These are phyloP conservation scores for Esox masquinongy DNA, from an alignment of 2,797 vertebrate genomes.

Conservation along the genomic window DNA sequence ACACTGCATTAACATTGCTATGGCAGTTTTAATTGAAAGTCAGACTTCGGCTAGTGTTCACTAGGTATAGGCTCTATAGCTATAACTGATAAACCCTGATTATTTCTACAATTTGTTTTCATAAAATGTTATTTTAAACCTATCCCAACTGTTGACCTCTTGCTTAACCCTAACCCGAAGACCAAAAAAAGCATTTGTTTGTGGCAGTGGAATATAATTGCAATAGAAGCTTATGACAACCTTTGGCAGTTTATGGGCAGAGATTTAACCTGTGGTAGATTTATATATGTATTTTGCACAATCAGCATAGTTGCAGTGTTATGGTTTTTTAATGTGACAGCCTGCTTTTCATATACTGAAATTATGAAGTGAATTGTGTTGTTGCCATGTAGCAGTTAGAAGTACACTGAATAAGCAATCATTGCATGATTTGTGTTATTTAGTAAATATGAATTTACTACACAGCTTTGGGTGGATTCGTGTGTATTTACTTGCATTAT, in stretches of 20 bases:
- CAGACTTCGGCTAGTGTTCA: no score
- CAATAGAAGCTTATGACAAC: no score
- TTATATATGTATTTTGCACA: constrained; percentile 42
- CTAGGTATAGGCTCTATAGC: no score
- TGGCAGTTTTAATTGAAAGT: no score
- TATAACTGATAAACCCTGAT: no score
- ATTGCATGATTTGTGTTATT: constrained; percentile 64
- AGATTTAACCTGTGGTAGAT: constrained; percentile 27
- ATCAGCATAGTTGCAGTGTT: constrained; percentile 55
- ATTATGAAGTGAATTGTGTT: constrained; percentile 34
- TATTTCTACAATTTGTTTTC: no score
- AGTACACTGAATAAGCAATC: constrained; percentile 51
- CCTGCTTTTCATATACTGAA: constrained; percentile 42
- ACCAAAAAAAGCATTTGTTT: no score
- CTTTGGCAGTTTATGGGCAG: neutral
- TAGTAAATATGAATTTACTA: constrained; percentile 53
- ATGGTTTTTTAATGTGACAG: constrained; percentile 40
- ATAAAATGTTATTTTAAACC: no score
- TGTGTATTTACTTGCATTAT: constrained; percentile 43
- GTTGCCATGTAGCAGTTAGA: constrained; percentile 50
- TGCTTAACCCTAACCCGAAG: no score
- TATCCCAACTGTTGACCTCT: no score
- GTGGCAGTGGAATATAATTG: no score
- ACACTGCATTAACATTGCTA: no score
- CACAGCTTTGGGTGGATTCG: constrained; percentile 37